These are phyloP conservation scores for Malurus leucopterus DNA, from an alignment of 2,797 vertebrate genomes.

Conservation along the genomic window DNA sequence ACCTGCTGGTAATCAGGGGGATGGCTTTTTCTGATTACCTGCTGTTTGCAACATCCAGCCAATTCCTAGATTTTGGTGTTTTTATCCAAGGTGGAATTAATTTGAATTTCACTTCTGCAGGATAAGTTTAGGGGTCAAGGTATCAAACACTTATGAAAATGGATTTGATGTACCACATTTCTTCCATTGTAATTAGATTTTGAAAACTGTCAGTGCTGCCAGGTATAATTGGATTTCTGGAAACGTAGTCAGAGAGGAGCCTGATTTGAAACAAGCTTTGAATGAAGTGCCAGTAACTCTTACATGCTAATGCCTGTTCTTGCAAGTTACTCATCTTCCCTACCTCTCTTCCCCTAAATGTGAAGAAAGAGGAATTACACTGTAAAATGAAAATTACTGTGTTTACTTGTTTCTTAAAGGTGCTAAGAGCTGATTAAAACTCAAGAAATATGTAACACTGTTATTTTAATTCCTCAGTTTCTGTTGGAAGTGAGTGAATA, in stretches of 20 bases:
- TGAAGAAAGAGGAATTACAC: not conserved
- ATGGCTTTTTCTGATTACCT: fast-evolving
- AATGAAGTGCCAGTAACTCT: not conserved
- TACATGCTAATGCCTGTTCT: constrained; percentile 3
- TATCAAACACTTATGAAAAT: not conserved
- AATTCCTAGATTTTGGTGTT: not conserved
- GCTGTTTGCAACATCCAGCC: not conserved
- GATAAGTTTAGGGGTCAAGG: not conserved
- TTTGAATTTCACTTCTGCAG: not conserved
- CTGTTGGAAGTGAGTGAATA: not conserved
- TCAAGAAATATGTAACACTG: not conserved
- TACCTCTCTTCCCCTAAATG: not conserved
- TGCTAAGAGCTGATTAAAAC: not conserved
- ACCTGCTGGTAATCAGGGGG: too few species aligned
- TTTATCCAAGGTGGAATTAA: not conserved
- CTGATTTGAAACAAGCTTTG: not conserved
- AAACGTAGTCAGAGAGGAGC: not conserved
- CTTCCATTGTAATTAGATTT: not conserved
- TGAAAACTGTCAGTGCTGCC: not conserved
- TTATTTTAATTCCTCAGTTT: not conserved
- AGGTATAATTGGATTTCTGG: constrained; percentile 22
- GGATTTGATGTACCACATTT: not conserved
- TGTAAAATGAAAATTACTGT: not conserved
- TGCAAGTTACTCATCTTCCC: not conserved
- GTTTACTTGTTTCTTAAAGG: not conserved